Evolutionary conservation across 2,888 invertebrate genomes (phyloP).

Genomic region (Drosophila eohydei): DNA sequence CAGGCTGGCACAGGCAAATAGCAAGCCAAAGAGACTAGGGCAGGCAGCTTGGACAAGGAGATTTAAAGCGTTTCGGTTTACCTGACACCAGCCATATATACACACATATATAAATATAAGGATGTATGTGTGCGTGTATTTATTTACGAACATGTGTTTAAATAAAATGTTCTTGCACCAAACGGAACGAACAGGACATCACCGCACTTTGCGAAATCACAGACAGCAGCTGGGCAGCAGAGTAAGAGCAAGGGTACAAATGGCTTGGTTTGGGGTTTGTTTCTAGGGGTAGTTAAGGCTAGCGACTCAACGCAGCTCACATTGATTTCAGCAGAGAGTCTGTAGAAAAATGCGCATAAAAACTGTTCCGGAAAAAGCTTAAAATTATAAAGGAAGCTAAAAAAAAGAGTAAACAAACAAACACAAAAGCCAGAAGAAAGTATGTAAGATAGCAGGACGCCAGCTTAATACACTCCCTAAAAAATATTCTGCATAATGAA

Average conservation of each 20-base stretch:
- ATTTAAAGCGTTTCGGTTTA: constrained; percentile 75
- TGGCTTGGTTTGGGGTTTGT: background rate
- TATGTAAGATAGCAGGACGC: background rate
- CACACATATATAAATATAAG: constrained; percentile 6
- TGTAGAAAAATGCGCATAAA: constrained; percentile 62
- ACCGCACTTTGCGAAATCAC: constrained; percentile 71
- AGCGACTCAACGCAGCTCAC: constrained; percentile 50
- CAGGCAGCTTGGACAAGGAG: constrained; percentile 66
- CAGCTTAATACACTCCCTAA: constrained; percentile 26
- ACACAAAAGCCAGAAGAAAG: constrained; percentile 1
- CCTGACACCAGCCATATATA: constrained; percentile 51
- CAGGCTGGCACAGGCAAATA: constrained; percentile 64
- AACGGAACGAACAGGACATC: constrained; percentile 64
- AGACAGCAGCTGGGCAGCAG: constrained; percentile 43
- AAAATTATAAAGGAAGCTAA: constrained; percentile 44
- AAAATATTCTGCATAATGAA: background rate
- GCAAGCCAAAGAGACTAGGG: constrained; percentile 31
- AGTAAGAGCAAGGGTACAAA: constrained; percentile 4
- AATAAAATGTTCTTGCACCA: constrained; percentile 70
- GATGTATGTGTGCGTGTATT: constrained; percentile 22
- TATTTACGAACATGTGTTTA: constrained; percentile 58
- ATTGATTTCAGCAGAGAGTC: constrained; percentile 71
- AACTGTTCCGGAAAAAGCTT: constrained; percentile 59
- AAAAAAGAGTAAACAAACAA: constrained; percentile 8
- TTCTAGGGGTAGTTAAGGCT: constrained; percentile 25